Evolutionary conservation across 2,797 vertebrate genomes (phyloP).

Genomic region (Typhlichthys eigenmanni): DNA sequence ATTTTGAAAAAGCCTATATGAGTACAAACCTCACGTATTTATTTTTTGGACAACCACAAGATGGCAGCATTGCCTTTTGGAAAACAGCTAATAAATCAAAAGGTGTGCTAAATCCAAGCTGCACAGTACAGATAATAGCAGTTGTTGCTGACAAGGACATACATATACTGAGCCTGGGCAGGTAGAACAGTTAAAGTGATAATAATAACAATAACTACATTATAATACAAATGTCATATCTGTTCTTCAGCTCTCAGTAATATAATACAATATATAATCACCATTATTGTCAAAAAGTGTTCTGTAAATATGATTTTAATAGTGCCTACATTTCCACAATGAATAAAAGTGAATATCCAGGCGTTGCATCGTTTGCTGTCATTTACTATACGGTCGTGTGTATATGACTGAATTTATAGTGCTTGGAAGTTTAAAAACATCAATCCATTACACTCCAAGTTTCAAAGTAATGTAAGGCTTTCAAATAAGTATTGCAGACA

Average conservation of each 20-base stretch:
- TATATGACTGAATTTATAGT: conserved; percentile 19
- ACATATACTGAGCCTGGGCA: too few relatives aligned
- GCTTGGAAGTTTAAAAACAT: neutral
- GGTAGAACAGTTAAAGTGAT: too few relatives aligned
- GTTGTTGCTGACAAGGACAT: conserved; percentile 10
- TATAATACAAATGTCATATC: conserved; percentile 1
- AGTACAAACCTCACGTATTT: neutral
- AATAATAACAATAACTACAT: too few relatives aligned
- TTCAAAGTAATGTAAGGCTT: too few relatives aligned
- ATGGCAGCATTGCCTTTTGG: conserved; percentile 74
- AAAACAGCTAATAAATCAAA: conserved; percentile 15
- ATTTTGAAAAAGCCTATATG: neutral
- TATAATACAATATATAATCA: neutral
- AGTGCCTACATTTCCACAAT: conserved; percentile 6
- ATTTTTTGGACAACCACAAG: conserved; percentile 57
- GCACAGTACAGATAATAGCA: conserved; percentile 25
- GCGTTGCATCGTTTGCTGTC: conserved; percentile 14
- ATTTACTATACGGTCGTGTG: conserved; percentile 5
- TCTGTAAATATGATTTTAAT: conserved; percentile 2
- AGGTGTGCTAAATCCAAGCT: conserved; percentile 18
- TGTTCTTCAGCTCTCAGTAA: too few relatives aligned
- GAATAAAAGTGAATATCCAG: conserved; percentile 19
- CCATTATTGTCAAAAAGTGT: neutral
- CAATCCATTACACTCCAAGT: too few relatives aligned
- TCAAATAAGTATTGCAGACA: too few relatives aligned